Evolutionary conservation across 2,113 vertebrate species (phyloP).

Genomic region (Agelaius tricolor): DNA sequence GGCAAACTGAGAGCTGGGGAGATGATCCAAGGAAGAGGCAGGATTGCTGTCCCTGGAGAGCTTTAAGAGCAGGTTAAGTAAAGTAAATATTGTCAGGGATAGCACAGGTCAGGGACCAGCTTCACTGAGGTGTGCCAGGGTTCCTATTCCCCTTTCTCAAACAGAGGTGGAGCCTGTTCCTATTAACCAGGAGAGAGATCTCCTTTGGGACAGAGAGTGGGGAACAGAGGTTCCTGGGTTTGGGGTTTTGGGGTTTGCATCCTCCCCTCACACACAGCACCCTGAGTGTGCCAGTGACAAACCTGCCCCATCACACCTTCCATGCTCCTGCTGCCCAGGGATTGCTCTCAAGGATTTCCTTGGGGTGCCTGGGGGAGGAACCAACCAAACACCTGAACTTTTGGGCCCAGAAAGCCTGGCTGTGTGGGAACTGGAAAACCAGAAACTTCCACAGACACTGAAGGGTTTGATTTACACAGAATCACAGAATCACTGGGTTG

Average conservation of each 20-base stretch:
- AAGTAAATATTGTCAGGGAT: slow-evolving; percentile 15
- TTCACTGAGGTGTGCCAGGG: not conserved
- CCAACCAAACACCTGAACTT: fast-evolving
- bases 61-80: not conserved
- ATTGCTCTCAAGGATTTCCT: fast-evolving
- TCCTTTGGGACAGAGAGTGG: not conserved
- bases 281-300: not conserved
- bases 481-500: not conserved
- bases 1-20: not conserved
- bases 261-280: not conserved
- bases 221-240: not conserved
- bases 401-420: not conserved
- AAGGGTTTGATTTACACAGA: not conserved
- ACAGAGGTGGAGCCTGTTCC: not conserved
- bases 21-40: not conserved
- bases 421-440: not conserved
- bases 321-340: not conserved
- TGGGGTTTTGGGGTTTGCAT: not conserved
- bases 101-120: slow-evolving; percentile 25
- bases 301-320: not conserved
- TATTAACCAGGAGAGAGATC: not conserved
- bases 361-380: not conserved
- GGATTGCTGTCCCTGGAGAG: not conserved
- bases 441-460: not conserved
- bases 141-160: not conserved